Evolutionary conservation across 2,113 vertebrate species (phyloP).

Genomic region (Percopsis transmontana): DNA sequence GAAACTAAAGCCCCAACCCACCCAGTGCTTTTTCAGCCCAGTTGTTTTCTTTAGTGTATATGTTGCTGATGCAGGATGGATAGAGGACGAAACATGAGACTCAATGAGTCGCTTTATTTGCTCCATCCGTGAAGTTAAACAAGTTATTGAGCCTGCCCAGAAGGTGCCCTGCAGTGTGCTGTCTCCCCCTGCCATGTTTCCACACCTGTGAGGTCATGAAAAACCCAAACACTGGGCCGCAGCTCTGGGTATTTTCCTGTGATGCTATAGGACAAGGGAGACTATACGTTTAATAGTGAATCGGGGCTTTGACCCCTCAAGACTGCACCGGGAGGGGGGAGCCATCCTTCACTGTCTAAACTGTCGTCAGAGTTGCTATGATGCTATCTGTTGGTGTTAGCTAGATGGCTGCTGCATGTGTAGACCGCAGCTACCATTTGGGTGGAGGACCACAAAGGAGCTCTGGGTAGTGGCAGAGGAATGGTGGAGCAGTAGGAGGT

Average conservation of each 20-base stretch:
- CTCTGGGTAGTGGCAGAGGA: slow-evolving; percentile 3
- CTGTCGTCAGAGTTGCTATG: slow-evolving; percentile 44
- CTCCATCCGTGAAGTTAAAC: slow-evolving; percentile 55
- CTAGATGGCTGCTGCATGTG: slow-evolving; percentile 60
- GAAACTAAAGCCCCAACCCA: slow-evolving; percentile 62
- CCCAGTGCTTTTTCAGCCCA: slow-evolving; percentile 47
- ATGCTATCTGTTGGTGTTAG: slow-evolving; percentile 67
- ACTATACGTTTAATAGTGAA: slow-evolving; percentile 23
- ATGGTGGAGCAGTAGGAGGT: slow-evolving; percentile 37
- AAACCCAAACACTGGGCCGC: slow-evolving; percentile 14
- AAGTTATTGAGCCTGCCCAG: slow-evolving; percentile 47
- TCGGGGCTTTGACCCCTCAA: neutral
- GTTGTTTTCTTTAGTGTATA: slow-evolving; percentile 61
- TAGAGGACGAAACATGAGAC: slow-evolving; percentile 59
- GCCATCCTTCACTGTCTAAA: slow-evolving; percentile 44
- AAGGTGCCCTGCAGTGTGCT: slow-evolving; percentile 24
- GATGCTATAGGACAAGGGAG: slow-evolving; percentile 41
- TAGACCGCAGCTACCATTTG: slow-evolving; percentile 21
- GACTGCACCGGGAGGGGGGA: slow-evolving; percentile 19
- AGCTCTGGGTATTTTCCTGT: slow-evolving; percentile 22
- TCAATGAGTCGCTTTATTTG: slow-evolving; percentile 59
- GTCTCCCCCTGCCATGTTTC: slow-evolving; percentile 35
- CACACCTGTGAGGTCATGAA: slow-evolving; percentile 14
- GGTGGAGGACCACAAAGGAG: slow-evolving; percentile 27
- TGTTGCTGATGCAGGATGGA: slow-evolving; percentile 64